A percentile compares a stretch with the other conserved stretches of the same genome.
Conservation (phyloP, 2,113 vertebrate species). For the Gnathonemus longibarbis region DNA sequence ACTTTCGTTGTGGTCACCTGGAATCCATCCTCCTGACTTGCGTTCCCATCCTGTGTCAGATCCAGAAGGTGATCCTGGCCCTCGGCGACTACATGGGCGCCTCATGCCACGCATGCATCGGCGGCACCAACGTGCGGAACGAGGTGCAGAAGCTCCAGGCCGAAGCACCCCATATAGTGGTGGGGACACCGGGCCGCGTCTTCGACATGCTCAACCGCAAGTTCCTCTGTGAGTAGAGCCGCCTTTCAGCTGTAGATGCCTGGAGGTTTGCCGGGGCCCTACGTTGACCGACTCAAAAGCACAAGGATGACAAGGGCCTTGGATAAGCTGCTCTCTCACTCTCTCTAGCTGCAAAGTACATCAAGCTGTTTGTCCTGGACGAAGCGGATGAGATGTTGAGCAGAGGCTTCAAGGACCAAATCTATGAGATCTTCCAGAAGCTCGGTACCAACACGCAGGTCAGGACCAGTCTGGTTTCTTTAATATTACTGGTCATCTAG, state of each 20-base stretch:
- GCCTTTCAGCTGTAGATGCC: neutral
- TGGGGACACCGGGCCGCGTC: conserved; percentile 81
- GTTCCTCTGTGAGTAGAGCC: conserved; percentile 67
- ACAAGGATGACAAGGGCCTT: neutral
- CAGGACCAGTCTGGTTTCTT: neutral
- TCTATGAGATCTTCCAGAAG: conserved; percentile 76
- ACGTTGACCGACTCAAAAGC: neutral
- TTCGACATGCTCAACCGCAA: conserved; percentile 82
- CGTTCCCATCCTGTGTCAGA: conserved; percentile 47
- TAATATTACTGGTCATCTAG: neutral
- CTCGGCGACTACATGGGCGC: conserved; percentile 86
- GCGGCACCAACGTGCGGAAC: conserved; percentile 75
- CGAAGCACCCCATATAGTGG: conserved; percentile 79
- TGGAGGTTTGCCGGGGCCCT: neutral
- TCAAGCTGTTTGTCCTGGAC: conserved; percentile 71
- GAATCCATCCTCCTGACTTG: neutral
- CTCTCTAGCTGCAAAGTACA: conserved; percentile 61
- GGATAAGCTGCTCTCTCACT: neutral
- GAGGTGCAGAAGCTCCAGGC: conserved; percentile 78
- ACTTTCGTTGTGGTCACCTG: neutral
- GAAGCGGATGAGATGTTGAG: conserved; percentile 76
- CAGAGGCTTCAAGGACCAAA: conserved; percentile 74
- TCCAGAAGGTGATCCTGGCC: conserved; percentile 87
- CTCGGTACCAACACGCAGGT: conserved; percentile 70
- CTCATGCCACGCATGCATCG: conserved; percentile 79